Evolutionary conservation across 2,113 vertebrate species (phyloP), one percentile per base, ranked within the genome.

Genomic region (Engystomops pustulosus): DNA sequence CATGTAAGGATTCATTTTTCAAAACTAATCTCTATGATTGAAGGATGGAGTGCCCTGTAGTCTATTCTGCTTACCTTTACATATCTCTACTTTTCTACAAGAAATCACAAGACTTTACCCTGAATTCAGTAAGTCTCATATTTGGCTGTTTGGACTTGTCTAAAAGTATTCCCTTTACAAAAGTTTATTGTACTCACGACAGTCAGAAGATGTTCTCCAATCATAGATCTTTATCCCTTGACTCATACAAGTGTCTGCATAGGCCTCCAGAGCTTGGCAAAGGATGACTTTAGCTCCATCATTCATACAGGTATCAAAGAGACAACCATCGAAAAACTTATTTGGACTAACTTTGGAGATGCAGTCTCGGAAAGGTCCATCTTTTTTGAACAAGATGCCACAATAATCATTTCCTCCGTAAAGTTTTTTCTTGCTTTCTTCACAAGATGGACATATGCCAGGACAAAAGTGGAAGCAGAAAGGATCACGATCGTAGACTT

Each of bases 221-320:
- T 84, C 81, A 51, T 60, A 67, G 0, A 84, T 17, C 6, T 51
- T 77, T 12, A 77, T 25, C 18, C 81, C 58, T 72, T 78, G 51
- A 0, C 67, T 78, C 69, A 88, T 86, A 77, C 93, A 94, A 30
- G 86, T 81, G 3, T 79, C 8, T 32, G 65, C 87, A 77, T 93
- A 94, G n/a, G 89, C 89, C 77, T 88, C 87, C 20, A 94, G 65
- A 0, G 92, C 90, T 58, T 91, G 89, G 79, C 93, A 94, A 47
- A 93, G 86, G 85, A 93, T 89, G 84, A 85, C 87, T 87, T 85
- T 89, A 86, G 92, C 90, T 53, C 93, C 92, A 3, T 89, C 87
- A 84, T 88, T 91, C 2, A 87, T 45, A 83, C 92, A 93, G 85
- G 91, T 85, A 72, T 94, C 93, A 68, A 88, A 91, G 75, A 92